These are phyloP conservation scores for Tichodroma muraria DNA, from an alignment of 2,113 vertebrate species.

Conservation along the genomic window DNA sequence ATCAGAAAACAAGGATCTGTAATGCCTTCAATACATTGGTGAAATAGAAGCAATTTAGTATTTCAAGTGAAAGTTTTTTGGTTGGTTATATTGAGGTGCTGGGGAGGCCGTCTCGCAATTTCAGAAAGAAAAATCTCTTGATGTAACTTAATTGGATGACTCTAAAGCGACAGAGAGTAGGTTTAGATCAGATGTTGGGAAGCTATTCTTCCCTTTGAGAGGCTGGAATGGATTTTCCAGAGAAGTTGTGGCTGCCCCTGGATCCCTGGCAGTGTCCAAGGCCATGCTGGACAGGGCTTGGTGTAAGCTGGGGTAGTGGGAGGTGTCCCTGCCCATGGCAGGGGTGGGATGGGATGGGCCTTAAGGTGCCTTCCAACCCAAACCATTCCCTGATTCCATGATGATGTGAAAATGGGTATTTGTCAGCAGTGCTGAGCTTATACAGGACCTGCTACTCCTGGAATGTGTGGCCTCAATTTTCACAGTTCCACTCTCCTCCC, in stretches of 20 bases:
- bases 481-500: neutral
- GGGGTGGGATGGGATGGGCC: neutral
- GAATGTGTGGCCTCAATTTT: neutral
- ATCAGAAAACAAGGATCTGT: neutral
- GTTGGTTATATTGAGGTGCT: neutral
- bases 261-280: neutral
- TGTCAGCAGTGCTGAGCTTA: neutral
- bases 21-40: neutral
- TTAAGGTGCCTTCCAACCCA: neutral
- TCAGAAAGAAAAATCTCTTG: neutral
- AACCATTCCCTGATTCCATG: too few relatives aligned
- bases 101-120: neutral
- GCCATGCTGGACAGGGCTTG: fast-evolving
- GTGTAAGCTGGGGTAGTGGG: fast-evolving
- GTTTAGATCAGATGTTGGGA: neutral
- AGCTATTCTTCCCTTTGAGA: neutral
- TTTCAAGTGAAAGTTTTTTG: neutral
- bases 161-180: neutral
- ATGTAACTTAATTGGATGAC: neutral
- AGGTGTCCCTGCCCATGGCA: neutral
- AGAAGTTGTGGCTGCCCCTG: neutral
- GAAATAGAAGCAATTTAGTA: neutral
- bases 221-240: neutral
- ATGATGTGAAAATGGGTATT: neutral
- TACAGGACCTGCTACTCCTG: neutral